Base-by-base conservation (phyloP, 2,797 vertebrate species). In the Nyctibius grandis region DNA sequence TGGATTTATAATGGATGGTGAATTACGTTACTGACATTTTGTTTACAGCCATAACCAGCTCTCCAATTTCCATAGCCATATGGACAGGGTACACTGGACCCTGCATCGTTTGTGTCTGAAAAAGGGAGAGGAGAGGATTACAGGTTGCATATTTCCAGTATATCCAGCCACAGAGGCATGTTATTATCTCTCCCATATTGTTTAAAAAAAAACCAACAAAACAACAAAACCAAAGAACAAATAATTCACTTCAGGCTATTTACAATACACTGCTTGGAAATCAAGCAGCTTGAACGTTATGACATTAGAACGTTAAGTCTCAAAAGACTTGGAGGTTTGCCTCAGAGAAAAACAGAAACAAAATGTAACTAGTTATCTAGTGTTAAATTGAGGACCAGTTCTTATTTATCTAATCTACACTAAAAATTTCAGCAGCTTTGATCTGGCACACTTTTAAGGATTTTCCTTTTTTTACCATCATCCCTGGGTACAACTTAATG, bases 1-100 rank as follows among this genome's bases (percentile, higher is more conserved):
- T 59, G 68, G 45, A n/a, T 75, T 90, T 93, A 54, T 83, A 93
- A 76, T 57, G 67, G 75, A 89, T n/a, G 33, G 48, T 64, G 54
- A 95, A 88, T 91, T 84, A 85, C 23, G 10, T 51, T 87, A 79
- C 51, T 75, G 73, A 84, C 33, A 84, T 85, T 91, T 83, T 92
- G 12, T 80, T 94, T 87, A 95, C 29, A 93, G 88, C 38, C 65
- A 47, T 50, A 91, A 80, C 9, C 29, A 72, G 45, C 60, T 78
- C 61, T 90, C 56, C 47, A 70, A 65, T 76, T 65, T 75, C 86
- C 47, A 72, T 64, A 85, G 82, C 47, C 53, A 28, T 45, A 31
- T 29, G 57, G 75, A 65, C 34, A 92, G 60, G 28, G 19, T 38
- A 88, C 23, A 60, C 34, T 25, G 67, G 29, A 14, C n/a, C 12